Evolutionary conservation across 2,888 invertebrate species (phyloP).

Genomic region (Ptycholaimellus sp.): DNA sequence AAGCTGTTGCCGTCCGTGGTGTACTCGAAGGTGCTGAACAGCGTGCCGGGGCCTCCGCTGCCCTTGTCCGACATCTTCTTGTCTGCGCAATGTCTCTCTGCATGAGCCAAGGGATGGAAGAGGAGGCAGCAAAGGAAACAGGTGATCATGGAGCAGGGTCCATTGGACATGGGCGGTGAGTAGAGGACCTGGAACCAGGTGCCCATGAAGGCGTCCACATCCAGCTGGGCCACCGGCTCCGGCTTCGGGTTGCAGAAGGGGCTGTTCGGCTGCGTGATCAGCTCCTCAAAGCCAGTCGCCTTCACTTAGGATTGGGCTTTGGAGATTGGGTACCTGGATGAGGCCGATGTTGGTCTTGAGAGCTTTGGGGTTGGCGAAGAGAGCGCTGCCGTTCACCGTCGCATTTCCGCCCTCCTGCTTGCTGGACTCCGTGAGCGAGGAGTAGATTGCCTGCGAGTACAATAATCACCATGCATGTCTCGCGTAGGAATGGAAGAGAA

Average conservation of each 20-base stretch:
- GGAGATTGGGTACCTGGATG: too few relatives aligned
- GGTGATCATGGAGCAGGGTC: conserved; percentile 24
- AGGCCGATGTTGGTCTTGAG: conserved; percentile 24
- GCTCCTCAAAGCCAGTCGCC: too few relatives aligned
- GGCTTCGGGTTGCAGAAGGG: conserved; percentile 24
- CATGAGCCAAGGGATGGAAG: not conserved
- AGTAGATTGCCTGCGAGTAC: too few relatives aligned
- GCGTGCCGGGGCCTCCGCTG: conserved; percentile 17
- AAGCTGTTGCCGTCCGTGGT: conserved; percentile 25
- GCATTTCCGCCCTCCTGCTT: too few relatives aligned
- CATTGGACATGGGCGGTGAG: conserved; percentile 21
- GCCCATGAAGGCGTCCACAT: conserved; percentile 21
- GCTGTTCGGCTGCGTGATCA: conserved; percentile 22
- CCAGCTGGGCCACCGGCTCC: conserved; percentile 18
- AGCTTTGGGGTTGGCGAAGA: too few relatives aligned
- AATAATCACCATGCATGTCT: too few relatives aligned
- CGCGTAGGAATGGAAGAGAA: too few relatives aligned
- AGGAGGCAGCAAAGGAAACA: conserved; percentile 7
- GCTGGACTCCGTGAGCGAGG: too few relatives aligned
- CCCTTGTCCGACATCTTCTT: conserved; percentile 19
- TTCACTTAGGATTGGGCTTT: too few relatives aligned
- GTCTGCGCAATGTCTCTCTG: conserved; percentile 7
- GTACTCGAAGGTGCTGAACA: conserved; percentile 25
- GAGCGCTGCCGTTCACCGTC: too few relatives aligned
- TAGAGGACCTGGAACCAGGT: conserved; percentile 24